Evolutionary conservation across 2,797 vertebrate species (phyloP), one percentile per base, ranked within the genome.

Genomic region (Falco naumanni): DNA sequence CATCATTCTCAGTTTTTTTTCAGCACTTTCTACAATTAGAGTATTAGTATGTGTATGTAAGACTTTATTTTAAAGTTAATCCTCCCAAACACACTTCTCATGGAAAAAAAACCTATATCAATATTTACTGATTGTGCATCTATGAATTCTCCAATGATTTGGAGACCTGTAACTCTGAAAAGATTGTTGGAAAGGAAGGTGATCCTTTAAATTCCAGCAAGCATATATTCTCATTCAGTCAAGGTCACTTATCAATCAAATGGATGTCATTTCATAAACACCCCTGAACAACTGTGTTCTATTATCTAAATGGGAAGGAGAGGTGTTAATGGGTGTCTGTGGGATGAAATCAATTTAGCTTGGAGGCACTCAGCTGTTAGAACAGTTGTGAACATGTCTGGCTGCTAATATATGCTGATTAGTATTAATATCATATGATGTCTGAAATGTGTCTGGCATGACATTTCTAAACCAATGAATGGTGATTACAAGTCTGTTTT

Each of bases 321-420:
- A 76, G 37, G 79, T 94, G 89, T 79, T 97, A 98, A 98, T 97
- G 89, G 92, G 81, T 95, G 87, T 97, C 97, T 96, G 69, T 96
- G 96, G 97, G 91, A 93, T 90, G 76, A 96, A 97, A 97, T 97
- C 94, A 95, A 94, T 98, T 97, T 98, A 96, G 96, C 91, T 97
- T 95, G 91, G 75, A 97, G 97, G 89, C 90, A 95, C 41, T 97
- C 95, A 96, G 96, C 97, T 97, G 96, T 95, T 97, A 79, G 89
- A 98, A 95, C 96, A 97, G 94, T 97, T 97, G 97, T 97, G 97
- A 97, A 96, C 84, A 94, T 91, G 91, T 95, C 94, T 97, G 96
- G 95, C 95, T 97, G 96, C 93, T 97, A 97, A 97, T 97, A 95
- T 95, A 97, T 91, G 93, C 92, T 97, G 97, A 97, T 98, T 97